Conservation (phyloP, 2,797 vertebrate species). For the Epinephelus coioides region DNA sequence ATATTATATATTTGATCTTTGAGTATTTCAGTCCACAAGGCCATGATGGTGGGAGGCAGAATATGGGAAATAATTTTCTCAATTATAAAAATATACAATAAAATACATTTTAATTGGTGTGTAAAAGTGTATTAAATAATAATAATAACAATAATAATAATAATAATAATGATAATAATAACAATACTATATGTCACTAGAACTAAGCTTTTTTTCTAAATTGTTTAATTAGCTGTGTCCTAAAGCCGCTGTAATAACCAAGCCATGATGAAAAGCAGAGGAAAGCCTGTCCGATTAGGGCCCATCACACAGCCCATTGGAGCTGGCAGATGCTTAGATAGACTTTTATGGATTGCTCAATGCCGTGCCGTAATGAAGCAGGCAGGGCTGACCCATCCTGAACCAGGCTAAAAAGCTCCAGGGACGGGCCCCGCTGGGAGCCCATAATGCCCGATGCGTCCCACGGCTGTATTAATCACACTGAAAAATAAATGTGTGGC, state of each 20-base stretch:
- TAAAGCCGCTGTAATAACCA: slow-evolving; percentile 55
- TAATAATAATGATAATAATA: slow-evolving; percentile 14
- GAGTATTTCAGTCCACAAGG: slow-evolving; percentile 35
- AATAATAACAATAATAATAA: slow-evolving; percentile 7
- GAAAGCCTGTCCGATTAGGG: slow-evolving; percentile 89
- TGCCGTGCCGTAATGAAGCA: slow-evolving; percentile 96
- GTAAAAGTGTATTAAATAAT: neutral
- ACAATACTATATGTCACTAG: neutral
- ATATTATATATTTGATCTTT: slow-evolving; percentile 61
- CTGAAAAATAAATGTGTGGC: slow-evolving; percentile 93
- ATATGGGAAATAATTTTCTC: slow-evolving; percentile 8
- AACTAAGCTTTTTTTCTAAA: slow-evolving; percentile 17
- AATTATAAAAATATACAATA: neutral
- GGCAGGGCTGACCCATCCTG: slow-evolving; percentile 91
- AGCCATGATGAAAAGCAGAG: slow-evolving; percentile 81
- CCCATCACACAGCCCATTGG: slow-evolving; percentile 94
- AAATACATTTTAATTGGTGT: neutral
- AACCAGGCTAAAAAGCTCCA: slow-evolving; percentile 91
- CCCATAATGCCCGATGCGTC: slow-evolving; percentile 90
- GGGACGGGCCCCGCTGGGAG: slow-evolving; percentile 92
- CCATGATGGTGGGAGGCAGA: slow-evolving; percentile 14
- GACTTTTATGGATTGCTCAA: slow-evolving; percentile 99
- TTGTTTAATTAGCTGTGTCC: slow-evolving; percentile 75
- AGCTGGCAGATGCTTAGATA: slow-evolving; percentile 99
- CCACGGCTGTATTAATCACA: slow-evolving; percentile 94